Evolutionary conservation across 2,888 invertebrate genomes (phyloP), one percentile per base, ranked within the genome.

Genomic region (Notodonta ziczac): DNA sequence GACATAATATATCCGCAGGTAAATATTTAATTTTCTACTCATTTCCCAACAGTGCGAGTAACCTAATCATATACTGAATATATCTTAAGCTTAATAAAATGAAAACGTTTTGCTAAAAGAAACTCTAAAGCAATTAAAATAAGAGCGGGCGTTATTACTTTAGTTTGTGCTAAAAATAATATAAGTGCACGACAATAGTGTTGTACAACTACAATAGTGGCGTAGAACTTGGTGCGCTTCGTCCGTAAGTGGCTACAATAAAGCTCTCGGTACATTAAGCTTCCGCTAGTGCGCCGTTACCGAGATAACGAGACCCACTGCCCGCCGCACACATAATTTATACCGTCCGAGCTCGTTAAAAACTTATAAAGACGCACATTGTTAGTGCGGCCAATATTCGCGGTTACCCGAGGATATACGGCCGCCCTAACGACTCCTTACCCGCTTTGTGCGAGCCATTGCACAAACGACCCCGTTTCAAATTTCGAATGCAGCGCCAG

Each of bases 361-460:
- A 93, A 93, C 92, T 93, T 93, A 93, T 92, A 93, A 93, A 93
- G 93, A 93, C 91, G 92, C 91, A 92, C 93, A 92, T 93, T 93
- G 93, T 93, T 93, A 92, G 91, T 84, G 87, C 83, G 87, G 90
- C 91, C 93, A 93, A 93, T 93, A 92, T 92, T 92, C 92, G 89
- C 87, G 87, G 88, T 77, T 87, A 84, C 85, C 87, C 84, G 82
- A 82, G 85, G 86, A 89, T 89, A 88, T 90, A 91, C 86, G 87
- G 85, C 82, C 89, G 81, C 81, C 78, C 84, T 91, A 91, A 91
- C 91, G 89, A 91, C 87, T 85, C 80, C 82, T 78, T 76, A 75
- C 80, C 74, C 74, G 76, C 76, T 66, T 73, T 72, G 71, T 70
- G 74, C 76, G 77, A 74, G 74, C 81, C 84, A 82, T 82, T 84